A percentile compares a stretch with the other conserved stretches of the same genome.
Evolutionary conservation across 92 coral and sea anemone species (phyloP).

Genomic region (Zoanthus solanderi): DNA sequence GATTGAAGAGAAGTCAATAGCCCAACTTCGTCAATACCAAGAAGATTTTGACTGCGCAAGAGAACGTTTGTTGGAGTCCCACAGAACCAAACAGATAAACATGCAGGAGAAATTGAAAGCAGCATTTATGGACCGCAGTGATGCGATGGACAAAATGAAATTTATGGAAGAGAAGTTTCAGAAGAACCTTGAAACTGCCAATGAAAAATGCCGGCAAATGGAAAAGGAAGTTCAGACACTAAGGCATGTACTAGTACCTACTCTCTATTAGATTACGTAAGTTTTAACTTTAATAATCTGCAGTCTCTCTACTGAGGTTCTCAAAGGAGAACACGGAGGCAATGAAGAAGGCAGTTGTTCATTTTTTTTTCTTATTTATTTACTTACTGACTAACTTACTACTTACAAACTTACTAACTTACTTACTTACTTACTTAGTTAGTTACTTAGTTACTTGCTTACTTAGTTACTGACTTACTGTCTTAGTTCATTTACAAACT

Average conservation of each 20-base stretch:
- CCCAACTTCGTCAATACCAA: slow-evolving; percentile 22
- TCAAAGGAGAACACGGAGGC: no score
- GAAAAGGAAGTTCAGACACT: slow-evolving; percentile 13
- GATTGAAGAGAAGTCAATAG: neutral
- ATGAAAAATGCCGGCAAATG: slow-evolving; percentile 1
- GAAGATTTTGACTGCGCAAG: slow-evolving; percentile 13
- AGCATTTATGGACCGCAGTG: slow-evolving; percentile 18
- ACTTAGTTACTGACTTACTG: no score
- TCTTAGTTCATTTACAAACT: no score
- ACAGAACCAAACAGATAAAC: neutral
- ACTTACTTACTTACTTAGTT: no score
- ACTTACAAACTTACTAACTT: no score
- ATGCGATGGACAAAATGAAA: neutral
- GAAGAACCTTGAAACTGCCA: neutral
- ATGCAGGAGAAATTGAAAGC: slow-evolving; percentile 14
- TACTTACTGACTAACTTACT: no score
- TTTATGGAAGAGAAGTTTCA: slow-evolving; percentile 17
- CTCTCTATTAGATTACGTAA: neutral
- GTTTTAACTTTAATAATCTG: no score
- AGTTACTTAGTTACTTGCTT: no score
- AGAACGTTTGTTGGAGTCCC: slow-evolving; percentile 7
- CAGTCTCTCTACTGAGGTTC: no score
- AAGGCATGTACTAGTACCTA: neutral
- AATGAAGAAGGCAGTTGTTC: no score
- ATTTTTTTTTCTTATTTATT: no score